Conservation (phyloP, 92 coral and sea anemone species). For the Plumapathes pennacea region DNA sequence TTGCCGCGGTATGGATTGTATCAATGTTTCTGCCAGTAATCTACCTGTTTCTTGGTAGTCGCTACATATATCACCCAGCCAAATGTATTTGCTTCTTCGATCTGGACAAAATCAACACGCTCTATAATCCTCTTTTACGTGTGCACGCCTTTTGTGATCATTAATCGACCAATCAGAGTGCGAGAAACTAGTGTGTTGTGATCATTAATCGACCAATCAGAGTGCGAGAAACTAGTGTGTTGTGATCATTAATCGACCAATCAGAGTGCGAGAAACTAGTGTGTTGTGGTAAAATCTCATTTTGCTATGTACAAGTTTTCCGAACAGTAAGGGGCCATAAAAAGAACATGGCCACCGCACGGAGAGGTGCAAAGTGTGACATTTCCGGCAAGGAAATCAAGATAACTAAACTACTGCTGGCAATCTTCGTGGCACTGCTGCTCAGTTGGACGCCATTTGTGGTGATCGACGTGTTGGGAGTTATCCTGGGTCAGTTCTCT, state of each 20-base stretch:
- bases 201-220: too few species aligned
- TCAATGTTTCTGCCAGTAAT: constrained; percentile 1
- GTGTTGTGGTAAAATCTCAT: too few species aligned
- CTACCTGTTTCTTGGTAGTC: background rate
- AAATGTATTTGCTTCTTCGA: constrained; percentile 11
- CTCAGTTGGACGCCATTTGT: constrained; percentile 26
- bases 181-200: too few species aligned
- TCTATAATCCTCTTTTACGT: too few species aligned
- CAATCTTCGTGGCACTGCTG: background rate
- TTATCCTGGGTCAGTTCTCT: constrained; percentile 12
- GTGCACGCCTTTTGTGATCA: too few species aligned
- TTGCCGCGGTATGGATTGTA: background rate
- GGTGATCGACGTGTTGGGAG: constrained; percentile 9
- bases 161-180: too few species aligned
- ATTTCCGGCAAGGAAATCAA: constrained; percentile 10
- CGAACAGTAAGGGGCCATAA: constrained; percentile 6
- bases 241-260: too few species aligned
- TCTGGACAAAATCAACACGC: constrained; percentile 1
- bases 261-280: too few species aligned
- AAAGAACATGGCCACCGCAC: background rate
- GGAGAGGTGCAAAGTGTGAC: background rate
- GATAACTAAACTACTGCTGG: constrained; percentile 3
- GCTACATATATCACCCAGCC: constrained; percentile 5
- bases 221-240: too few species aligned
- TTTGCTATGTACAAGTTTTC: constrained; percentile 3